Conservation (phyloP, 2,797 vertebrate genomes). For the Chrosomus eos region DNA sequence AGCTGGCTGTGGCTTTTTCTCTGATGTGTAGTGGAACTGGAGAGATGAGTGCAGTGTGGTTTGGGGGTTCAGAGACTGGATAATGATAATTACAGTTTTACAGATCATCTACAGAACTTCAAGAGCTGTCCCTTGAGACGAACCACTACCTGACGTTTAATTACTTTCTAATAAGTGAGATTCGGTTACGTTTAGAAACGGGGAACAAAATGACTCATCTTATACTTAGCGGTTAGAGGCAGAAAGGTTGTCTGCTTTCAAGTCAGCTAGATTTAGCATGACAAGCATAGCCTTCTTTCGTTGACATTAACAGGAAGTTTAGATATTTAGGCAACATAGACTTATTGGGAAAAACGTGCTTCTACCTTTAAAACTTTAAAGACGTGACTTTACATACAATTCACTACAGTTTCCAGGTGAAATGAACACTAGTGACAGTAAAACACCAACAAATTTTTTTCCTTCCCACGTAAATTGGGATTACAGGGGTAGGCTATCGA, state of each 20-base stretch:
- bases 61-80: conserved; percentile 16
- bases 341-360: background rate
- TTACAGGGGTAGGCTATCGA: background rate
- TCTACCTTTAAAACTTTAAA: background rate
- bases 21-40: conserved; percentile 44
- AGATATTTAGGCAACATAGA: background rate
- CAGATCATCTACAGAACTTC: conserved; percentile 17
- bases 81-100: conserved; percentile 14
- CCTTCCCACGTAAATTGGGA: background rate
- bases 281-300: background rate
- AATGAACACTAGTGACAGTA: background rate
- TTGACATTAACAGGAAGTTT: background rate
- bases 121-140: background rate
- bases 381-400: background rate
- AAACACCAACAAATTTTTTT: background rate
- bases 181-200: background rate
- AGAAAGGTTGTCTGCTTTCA: conserved; percentile 1
- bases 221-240: background rate
- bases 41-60: conserved; percentile 3
- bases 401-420: background rate
- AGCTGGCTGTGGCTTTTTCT: conserved; percentile 61
- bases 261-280: background rate
- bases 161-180: conserved; percentile 33
- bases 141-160: background rate
- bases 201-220: background rate